Base-by-base conservation (phyloP, 2,797 vertebrate genomes). In the Aphelocoma californica region DNA sequence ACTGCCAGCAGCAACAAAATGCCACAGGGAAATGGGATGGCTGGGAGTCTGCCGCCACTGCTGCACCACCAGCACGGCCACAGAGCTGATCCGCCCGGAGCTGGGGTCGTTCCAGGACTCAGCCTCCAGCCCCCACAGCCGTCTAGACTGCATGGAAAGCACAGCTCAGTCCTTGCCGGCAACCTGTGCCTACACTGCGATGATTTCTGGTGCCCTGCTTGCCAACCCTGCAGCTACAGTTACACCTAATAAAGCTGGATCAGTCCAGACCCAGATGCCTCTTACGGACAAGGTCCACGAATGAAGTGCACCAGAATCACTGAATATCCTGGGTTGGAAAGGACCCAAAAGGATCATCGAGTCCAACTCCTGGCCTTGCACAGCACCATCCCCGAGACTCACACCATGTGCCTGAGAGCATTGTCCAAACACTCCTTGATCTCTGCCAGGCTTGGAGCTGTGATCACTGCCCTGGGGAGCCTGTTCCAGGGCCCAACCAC, bases 41-140 rank as follows among this genome's bases (percentile, higher is more conserved):
- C 18, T 28, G 51, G 8, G 16, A 58, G 53, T 4, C n/a, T 25
- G 34, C 7, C 7, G 18, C 18, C 0, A 0, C 51, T 40, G 45
- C 66, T 1, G 24, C 45, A 18, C 5, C 29, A 13, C 8, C 71
- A 26, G 64, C 77, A 18, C 1, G 14, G 10, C 38, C 54, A 6
- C 0, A 0, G 25, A n/a, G 70, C 50, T 9, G 21, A 40, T 32
- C 26, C 0, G 1, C 47, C 31, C 19, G 0, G 4, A 47, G 67
- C 36, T 14, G n/a, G 38, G 74, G 65, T n/a, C 2, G 0, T 12
- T 32, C 29, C 54, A 42, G 70, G 73, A 79, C 60, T 65, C 60
- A 4, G 72, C 61, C 57, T 61, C 26, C 79, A 85, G 57, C 61
- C 58, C 50, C 32, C 32, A 2, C 12, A 14, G 53, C 20, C 25